A percentile compares a stretch with the other conserved stretches of the same genome.
Conservation (phyloP, 2,797 vertebrate genomes). For the Percopsis omiscomaycus region DNA sequence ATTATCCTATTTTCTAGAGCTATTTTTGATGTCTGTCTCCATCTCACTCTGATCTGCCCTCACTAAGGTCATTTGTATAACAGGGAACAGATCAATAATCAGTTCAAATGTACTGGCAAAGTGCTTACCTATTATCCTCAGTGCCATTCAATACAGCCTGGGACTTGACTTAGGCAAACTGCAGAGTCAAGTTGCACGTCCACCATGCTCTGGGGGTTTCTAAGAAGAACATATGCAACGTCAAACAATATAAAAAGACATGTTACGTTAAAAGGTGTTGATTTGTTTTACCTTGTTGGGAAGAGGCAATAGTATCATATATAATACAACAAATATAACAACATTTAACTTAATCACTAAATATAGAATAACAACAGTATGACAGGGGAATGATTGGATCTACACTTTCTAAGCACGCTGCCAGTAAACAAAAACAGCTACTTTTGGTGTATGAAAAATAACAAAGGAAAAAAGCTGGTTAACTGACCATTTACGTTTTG, state of each 20-base stretch:
- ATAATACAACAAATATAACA: too few relatives aligned
- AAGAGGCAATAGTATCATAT: too few relatives aligned
- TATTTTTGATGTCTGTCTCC: conserved; percentile 1
- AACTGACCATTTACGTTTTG: not conserved
- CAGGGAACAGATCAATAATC: conserved; percentile 66
- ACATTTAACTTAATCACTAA: too few relatives aligned
- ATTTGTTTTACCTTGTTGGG: too few relatives aligned
- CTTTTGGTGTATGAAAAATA: conserved; percentile 23
- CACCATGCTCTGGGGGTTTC: conserved; percentile 45
- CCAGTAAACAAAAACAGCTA: conserved; percentile 17
- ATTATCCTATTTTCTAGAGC: conserved; percentile 3
- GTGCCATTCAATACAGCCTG: conserved; percentile 76
- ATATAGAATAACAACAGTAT: too few relatives aligned
- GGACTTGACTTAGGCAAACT: conserved; percentile 45
- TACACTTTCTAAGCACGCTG: too few relatives aligned
- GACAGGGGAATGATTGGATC: too few relatives aligned
- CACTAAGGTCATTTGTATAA: conserved; percentile 55
- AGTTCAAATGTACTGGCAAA: conserved; percentile 73
- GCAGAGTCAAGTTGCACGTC: conserved; percentile 63
- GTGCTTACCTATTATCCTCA: conserved; percentile 77
- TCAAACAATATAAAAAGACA: conserved; percentile 9
- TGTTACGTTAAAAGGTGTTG: not conserved
- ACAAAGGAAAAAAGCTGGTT: conserved; percentile 10
- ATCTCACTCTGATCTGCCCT: conserved; percentile 39
- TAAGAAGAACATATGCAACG: conserved; percentile 29